Percentiles rank a stretch among this genome's conserved stretches.
phyloP scores from a whole-genome alignment of 2,113 vertebrate genomes.

The Piaya cayana region DNA sequence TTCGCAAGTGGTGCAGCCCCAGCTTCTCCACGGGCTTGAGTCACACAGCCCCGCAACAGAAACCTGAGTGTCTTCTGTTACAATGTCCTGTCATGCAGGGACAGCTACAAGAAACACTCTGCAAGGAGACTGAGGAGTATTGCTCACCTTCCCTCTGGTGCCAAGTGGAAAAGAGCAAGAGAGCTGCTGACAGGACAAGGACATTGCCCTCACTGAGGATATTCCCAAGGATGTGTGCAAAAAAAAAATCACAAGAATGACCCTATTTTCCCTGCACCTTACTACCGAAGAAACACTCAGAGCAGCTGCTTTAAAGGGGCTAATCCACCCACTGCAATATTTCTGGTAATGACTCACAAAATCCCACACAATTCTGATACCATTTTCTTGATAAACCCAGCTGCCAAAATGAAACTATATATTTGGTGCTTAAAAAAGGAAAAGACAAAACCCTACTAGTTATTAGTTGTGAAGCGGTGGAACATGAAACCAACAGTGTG shows the following conservation, averaged over 20 bases:
- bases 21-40: background rate
- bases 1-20: background rate
- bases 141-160: background rate
- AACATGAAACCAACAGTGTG: background rate
- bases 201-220: background rate
- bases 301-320: background rate
- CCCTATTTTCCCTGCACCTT: conserved; percentile 18
- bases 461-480: background rate
- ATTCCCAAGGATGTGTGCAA: background rate
- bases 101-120: rapidly evolving
- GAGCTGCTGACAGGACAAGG: background rate
- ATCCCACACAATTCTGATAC: background rate
- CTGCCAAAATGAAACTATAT: conserved; percentile 19
- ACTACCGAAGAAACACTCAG: background rate
- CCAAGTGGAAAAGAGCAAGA: background rate
- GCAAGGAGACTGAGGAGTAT: background rate
- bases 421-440: background rate
- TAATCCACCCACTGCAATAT: background rate
- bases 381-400: conserved; percentile 31
- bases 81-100: background rate
- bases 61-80: background rate
- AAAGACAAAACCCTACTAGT: background rate
- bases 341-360: conserved; percentile 44
- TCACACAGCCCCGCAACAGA: background rate
- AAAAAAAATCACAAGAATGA: background rate